phyloP scores from a whole-genome alignment of 2,797 vertebrate species.

The Phataginus tetradactyla region DNA sequence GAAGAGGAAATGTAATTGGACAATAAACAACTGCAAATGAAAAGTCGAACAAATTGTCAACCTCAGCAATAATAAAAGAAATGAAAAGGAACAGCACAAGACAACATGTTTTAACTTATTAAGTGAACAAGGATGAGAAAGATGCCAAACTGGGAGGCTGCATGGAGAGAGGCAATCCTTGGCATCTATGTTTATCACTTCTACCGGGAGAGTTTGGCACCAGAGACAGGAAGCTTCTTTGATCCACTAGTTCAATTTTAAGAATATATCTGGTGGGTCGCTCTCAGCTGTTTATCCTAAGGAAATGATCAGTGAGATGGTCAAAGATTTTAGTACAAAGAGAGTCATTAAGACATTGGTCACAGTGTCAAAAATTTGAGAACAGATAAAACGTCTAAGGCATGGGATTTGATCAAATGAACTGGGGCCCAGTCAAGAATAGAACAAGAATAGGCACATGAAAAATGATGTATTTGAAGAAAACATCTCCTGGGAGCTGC shows the following conservation, averaged over 20 bases:
- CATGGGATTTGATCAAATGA: no score
- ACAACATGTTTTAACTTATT: background rate
- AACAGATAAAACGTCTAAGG: background rate
- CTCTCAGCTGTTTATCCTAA: background rate
- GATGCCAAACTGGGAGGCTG: background rate
- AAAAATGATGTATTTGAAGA: background rate
- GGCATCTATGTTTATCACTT: background rate
- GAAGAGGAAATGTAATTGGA: background rate
- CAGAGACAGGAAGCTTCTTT: no score
- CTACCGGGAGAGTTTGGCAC: background rate
- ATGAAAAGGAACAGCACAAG: rapidly evolving
- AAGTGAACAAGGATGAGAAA: background rate
- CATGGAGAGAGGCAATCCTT: rapidly evolving
- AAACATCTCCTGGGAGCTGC: background rate
- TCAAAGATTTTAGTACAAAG: background rate
- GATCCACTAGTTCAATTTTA: background rate
- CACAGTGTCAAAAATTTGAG: background rate
- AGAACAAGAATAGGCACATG: background rate
- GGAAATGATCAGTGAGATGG: background rate
- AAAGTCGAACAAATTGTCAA: background rate
- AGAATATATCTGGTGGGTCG: background rate
- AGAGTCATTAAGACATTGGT: background rate
- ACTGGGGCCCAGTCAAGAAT: background rate
- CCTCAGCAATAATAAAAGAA: background rate
- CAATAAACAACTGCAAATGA: background rate